These are phyloP conservation scores for Diadophis punctatus DNA, from an alignment of 2,113 vertebrate genomes.

Conservation along the genomic window DNA sequence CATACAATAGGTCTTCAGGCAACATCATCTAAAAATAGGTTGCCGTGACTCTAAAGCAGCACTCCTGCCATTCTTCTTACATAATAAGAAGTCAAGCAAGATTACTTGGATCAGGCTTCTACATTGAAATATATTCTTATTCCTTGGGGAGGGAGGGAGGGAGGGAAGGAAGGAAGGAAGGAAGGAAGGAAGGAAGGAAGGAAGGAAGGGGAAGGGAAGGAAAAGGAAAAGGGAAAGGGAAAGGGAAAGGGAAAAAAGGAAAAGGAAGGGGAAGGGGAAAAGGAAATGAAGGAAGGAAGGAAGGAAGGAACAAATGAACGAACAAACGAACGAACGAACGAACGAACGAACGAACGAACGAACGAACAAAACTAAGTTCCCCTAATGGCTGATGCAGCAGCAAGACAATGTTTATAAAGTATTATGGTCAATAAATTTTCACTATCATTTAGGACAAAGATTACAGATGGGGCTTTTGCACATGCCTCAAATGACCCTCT, in stretches of 20 bases:
- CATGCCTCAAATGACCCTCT: background rate
- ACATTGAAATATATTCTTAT: background rate
- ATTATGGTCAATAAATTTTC: background rate
- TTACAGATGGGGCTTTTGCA: background rate
- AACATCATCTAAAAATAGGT: slow-evolving; percentile 10
- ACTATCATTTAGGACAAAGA: background rate
- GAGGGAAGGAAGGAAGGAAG: background rate
- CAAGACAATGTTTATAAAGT: background rate
- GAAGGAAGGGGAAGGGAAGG: background rate
- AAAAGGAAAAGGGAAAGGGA: no score
- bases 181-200: background rate
- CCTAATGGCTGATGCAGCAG: background rate
- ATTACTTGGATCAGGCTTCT: background rate
- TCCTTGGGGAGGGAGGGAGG: background rate
- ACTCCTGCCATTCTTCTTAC: background rate
- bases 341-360: no score
- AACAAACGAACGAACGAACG: background rate
- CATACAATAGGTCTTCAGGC: background rate
- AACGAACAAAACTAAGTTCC: background rate
- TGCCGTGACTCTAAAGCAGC: background rate
- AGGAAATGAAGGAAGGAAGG: background rate
- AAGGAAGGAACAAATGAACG: background rate
- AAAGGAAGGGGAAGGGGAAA: background rate
- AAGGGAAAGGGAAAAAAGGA: background rate
- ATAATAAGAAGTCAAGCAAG: background rate